These are phyloP conservation scores for Mycalesis mineus DNA, from an alignment of 2,888 invertebrate species.

Conservation along the genomic window DNA sequence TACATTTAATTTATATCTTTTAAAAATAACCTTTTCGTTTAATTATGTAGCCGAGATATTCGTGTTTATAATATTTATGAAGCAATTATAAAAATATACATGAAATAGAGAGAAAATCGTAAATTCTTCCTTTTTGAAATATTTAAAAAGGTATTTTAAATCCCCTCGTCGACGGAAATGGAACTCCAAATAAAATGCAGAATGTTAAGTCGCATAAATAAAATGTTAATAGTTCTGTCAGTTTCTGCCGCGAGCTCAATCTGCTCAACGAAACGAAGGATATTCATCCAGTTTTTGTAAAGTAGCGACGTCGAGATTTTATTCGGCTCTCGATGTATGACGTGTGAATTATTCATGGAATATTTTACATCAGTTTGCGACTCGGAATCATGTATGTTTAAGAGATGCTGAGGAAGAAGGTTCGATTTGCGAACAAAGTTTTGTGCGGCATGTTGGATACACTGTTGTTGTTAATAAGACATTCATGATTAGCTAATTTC, in stretches of 20 bases:
- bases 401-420: slow-evolving; percentile 43
- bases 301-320: slow-evolving; percentile 11
- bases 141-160: not conserved
- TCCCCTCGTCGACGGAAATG: not conserved
- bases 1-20: too few relatives aligned
- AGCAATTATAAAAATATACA: not conserved
- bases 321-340: slow-evolving; percentile 59
- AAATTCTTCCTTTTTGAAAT: not conserved
- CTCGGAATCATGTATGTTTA: slow-evolving; percentile 57
- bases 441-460: not conserved
- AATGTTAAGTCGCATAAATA: not conserved
- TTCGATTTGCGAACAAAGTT: slow-evolving; percentile 32
- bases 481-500: too few relatives aligned
- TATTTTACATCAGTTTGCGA: slow-evolving; percentile 57
- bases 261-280: not conserved
- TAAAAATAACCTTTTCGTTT: too few relatives aligned
- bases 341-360: slow-evolving; percentile 70
- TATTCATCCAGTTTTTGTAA: slow-evolving; percentile 9
- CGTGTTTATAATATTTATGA: not conserved
- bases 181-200: not conserved
- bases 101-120: not conserved
- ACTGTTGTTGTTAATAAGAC: not conserved
- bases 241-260: not conserved
- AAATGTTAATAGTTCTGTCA: not conserved
- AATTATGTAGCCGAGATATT: too few relatives aligned